A percentile compares a stretch with the other conserved stretches of the same genome.
phyloP scores from a whole-genome alignment of 2,888 invertebrate genomes.

The Trachelus iudaicus region DNA sequence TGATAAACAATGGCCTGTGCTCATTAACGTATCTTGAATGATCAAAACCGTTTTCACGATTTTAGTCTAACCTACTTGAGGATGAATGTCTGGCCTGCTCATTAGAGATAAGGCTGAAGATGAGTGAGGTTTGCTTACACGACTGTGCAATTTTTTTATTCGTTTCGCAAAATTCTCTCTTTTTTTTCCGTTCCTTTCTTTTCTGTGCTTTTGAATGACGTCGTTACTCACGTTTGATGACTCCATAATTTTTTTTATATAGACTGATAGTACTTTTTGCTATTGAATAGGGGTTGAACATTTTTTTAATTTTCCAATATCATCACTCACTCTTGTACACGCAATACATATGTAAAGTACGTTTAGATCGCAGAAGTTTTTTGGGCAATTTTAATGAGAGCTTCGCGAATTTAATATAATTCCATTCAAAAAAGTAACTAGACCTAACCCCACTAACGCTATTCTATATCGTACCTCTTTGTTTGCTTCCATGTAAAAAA shows the following conservation, averaged over 20 bases:
- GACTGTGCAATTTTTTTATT: not conserved
- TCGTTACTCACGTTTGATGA: not conserved
- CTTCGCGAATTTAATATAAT: not conserved
- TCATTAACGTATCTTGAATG: slow-evolving; percentile 40
- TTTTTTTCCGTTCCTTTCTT: not conserved
- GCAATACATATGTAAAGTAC: not conserved
- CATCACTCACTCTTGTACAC: too few species aligned
- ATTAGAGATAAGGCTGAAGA: not conserved
- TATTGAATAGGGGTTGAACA: not conserved
- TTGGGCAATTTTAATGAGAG: not conserved
- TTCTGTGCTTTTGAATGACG: not conserved
- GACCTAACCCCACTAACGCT: not conserved
- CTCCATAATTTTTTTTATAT: not conserved
- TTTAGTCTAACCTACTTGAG: not conserved
- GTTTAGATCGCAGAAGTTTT: not conserved
- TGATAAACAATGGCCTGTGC: slow-evolving; percentile 29
- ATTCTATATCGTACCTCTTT: not conserved
- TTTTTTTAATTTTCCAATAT: not conserved
- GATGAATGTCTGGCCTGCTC: not conserved
- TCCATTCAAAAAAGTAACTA: not conserved
- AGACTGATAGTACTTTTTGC: too few species aligned
- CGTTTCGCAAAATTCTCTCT: not conserved
- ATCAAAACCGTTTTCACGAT: slow-evolving; percentile 20
- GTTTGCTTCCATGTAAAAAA: not conserved
- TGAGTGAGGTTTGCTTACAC: not conserved